Conservation (phyloP, 2,113 vertebrate genomes). For the Monopterus albus region DNA sequence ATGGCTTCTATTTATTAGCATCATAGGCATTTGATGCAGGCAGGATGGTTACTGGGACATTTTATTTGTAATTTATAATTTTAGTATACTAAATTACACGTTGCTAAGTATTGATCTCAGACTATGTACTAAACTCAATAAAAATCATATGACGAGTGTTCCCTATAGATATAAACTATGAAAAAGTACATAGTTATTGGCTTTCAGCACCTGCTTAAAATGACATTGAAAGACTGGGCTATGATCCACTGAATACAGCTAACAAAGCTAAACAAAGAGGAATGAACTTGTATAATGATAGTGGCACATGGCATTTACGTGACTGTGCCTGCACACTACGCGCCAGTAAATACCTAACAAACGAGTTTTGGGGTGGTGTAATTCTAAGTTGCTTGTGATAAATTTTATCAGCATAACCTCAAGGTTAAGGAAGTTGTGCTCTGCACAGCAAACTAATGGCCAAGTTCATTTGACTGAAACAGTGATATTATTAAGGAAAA, state of each 20-base stretch:
- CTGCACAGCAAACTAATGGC: background rate
- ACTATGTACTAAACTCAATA: too few species aligned
- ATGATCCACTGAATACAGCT: conserved; percentile 7
- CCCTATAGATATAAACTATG: too few species aligned
- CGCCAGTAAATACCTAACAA: conserved; percentile 31
- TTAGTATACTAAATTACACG: too few species aligned
- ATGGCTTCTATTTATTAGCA: conserved; percentile 1
- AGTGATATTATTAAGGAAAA: background rate
- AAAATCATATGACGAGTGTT: too few species aligned
- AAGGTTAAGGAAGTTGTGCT: background rate
- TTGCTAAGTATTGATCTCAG: too few species aligned
- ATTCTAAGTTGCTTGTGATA: conserved; percentile 29
- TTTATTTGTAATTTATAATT: conserved; percentile 3
- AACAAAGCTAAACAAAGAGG: conserved; percentile 18
- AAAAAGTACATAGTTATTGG: too few species aligned
- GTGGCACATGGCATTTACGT: background rate
- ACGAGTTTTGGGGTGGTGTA: background rate
- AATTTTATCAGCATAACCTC: background rate
- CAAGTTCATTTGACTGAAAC: background rate
- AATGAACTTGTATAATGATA: conserved; percentile 1
- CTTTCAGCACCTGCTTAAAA: background rate
- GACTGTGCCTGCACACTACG: conserved; percentile 9
- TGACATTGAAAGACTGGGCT: conserved; percentile 3
- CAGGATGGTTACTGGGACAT: background rate
- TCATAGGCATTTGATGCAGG: background rate